phyloP scores from a whole-genome alignment of 2,113 vertebrate genomes.

The Callaeas wilsoni region DNA sequence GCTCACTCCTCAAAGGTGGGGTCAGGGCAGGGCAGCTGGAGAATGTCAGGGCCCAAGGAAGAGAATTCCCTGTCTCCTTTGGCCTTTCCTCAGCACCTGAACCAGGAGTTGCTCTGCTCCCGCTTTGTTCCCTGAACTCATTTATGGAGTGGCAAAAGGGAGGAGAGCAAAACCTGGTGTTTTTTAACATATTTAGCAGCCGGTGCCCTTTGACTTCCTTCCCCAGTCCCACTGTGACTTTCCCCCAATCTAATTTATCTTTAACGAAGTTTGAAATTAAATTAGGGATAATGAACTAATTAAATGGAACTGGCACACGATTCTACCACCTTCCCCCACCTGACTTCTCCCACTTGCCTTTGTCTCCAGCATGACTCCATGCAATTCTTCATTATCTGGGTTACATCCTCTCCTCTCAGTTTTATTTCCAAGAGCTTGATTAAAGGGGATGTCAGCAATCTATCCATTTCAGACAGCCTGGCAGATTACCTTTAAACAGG shows the following conservation, averaged over 20 bases:
- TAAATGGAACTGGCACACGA: conserved; percentile 37
- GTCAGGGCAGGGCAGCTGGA: conserved; percentile 1
- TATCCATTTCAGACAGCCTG: conserved; percentile 8
- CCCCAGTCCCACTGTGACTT: conserved; percentile 23
- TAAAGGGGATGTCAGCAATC: conserved; percentile 50
- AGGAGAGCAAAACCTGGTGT: neutral
- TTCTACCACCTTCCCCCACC: conserved; percentile 25
- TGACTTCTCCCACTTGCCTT: conserved; percentile 20
- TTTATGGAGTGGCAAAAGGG: neutral
- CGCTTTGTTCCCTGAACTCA: neutral
- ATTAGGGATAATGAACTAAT: conserved; percentile 68
- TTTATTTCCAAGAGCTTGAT: conserved; percentile 48
- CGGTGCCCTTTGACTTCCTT: conserved; percentile 31
- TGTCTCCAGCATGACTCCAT: conserved; percentile 32
- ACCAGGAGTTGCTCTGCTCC: neutral
- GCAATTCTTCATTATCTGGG: conserved; percentile 47
- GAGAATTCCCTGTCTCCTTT: neutral
- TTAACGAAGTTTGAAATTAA: conserved; percentile 64
- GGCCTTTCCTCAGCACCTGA: neutral
- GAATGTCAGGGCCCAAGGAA: neutral
- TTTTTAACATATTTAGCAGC: neutral
- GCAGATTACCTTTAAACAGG: conserved; percentile 15
- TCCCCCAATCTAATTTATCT: conserved; percentile 43
- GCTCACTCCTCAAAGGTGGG: neutral
- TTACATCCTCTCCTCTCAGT: conserved; percentile 16